Percentiles rank a stretch among this genome's conserved stretches.
phyloP scores from a whole-genome alignment of 2,113 vertebrate species.

The Myotis lucifugus region DNA sequence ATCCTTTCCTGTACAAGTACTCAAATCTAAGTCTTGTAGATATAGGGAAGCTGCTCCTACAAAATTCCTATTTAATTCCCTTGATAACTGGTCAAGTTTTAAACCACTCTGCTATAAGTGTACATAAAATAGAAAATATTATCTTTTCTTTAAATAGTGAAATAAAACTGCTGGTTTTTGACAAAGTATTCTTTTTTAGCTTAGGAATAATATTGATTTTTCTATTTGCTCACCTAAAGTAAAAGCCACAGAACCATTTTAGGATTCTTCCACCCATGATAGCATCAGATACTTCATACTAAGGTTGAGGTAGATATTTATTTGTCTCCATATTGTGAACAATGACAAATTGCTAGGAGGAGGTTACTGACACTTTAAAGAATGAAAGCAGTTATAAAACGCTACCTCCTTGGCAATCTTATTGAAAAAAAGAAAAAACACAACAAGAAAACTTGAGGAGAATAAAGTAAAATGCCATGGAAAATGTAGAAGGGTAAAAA shows the following conservation, averaged over 20 bases:
- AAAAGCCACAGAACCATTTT: neutral
- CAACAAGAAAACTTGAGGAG: neutral
- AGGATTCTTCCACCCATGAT: neutral
- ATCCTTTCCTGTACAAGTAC: slow-evolving; percentile 15
- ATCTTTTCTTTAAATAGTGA: neutral
- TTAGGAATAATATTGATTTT: slow-evolving; percentile 20
- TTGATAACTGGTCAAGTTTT: slow-evolving; percentile 36
- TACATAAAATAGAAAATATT: neutral
- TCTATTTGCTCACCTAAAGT: neutral
- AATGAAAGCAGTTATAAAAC: slow-evolving; percentile 50
- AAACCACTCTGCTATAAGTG: neutral
- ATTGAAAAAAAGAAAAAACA: neutral
- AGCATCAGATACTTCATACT: neutral
- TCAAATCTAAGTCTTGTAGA: slow-evolving; percentile 4
- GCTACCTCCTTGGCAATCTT: neutral
- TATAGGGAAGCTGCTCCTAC: neutral
- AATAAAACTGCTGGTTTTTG: neutral
- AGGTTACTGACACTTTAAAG: slow-evolving; percentile 21
- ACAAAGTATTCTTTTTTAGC: neutral
- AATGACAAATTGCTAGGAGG: neutral
- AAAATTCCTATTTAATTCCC: slow-evolving; percentile 33
- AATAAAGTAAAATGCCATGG: slow-evolving; percentile 54
- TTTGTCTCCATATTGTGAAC: slow-evolving; percentile 16
- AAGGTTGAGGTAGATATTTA: neutral
- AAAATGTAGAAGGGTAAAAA: neutral